These are phyloP conservation scores for Melierax canorus DNA, from an alignment of 2,113 vertebrate genomes.

Conservation along the genomic window DNA sequence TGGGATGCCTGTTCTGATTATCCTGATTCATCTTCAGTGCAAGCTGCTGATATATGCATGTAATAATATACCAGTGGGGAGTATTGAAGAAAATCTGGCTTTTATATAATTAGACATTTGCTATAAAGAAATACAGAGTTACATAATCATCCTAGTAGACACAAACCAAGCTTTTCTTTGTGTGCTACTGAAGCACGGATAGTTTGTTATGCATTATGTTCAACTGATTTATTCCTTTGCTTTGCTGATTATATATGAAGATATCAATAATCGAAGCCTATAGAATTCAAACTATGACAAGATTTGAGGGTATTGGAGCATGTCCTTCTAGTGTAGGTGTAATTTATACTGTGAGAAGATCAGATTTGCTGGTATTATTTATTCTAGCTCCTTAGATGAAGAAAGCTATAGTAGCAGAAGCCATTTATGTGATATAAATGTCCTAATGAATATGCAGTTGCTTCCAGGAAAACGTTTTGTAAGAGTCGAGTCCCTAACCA, in stretches of 20 bases:
- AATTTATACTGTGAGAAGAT: neutral
- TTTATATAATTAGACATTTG: constrained; percentile 22
- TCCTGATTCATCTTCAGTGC: neutral
- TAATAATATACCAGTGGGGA: constrained; percentile 10
- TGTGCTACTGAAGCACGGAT: neutral
- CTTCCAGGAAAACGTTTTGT: neutral
- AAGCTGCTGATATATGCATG: neutral
- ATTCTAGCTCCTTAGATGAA: neutral
- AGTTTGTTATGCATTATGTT: neutral
- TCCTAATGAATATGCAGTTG: neutral
- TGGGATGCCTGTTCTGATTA: constrained; percentile 10
- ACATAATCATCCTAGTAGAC: neutral
- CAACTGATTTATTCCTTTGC: neutral
- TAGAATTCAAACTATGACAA: neutral
- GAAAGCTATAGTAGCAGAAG: neutral
- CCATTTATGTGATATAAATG: neutral
- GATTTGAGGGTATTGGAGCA: neutral
- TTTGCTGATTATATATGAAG: neutral
- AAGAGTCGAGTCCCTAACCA: neutral
- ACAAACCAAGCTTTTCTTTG: neutral
- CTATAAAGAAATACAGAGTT: neutral
- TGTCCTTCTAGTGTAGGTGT: neutral
- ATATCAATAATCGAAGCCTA: neutral
- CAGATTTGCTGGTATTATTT: neutral
- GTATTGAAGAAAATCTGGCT: neutral